Evolutionary conservation across 1,140 invertebrate genomes (phyloP), one percentile per base, ranked within the genome.

Genomic region (Fopius arisanus): DNA sequence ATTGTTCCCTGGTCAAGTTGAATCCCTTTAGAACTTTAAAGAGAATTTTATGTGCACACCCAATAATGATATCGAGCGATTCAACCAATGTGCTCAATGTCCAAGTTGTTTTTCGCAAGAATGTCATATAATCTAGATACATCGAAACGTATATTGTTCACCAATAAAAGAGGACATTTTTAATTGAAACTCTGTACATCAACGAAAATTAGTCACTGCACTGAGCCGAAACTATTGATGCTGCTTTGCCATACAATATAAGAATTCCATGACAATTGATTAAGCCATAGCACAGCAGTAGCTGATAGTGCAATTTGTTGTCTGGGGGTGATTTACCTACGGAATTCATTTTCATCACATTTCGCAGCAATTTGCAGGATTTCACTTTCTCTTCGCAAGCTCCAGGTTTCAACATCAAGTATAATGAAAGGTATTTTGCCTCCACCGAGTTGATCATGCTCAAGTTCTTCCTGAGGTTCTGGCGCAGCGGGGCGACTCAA

Each of bases 341-440:
- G 62, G 12, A 77, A 77, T 31, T 23, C 19, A 1, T 28, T 21
- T 16, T 9, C 31, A 0, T 12, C 21, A 19, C 9, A 72, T 68
- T 73, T 77, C 10, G 40, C 28, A 4, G 68, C 51, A 9, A 74
- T 72, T 72, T 77, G 75, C 1, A 74, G 41, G 37, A 76, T 73
- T 40, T 76, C 75, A 26, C 23, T 41, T 12, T 40, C 29, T 14
- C n/a, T 41, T 31, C 14, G 10, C 10, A 76, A 65, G n/a, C 72
- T 68, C 3, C 59, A 41, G 26, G 72, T 76, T 54, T 76, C 72
- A 12, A 73, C 5, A 72, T 76, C 62, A 14, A 76, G 73, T 9
- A 75, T 19, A 40, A 71, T n/a, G 12, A 75, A 14, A 28, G 67
- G 62, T 14, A 70, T 26, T 43, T 31, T 37, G 12, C 21, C 40